Evolutionary conservation across 2,113 vertebrate species (phyloP), one percentile per base, ranked within the genome.

Genomic region (Ailuropoda melanoleuca): DNA sequence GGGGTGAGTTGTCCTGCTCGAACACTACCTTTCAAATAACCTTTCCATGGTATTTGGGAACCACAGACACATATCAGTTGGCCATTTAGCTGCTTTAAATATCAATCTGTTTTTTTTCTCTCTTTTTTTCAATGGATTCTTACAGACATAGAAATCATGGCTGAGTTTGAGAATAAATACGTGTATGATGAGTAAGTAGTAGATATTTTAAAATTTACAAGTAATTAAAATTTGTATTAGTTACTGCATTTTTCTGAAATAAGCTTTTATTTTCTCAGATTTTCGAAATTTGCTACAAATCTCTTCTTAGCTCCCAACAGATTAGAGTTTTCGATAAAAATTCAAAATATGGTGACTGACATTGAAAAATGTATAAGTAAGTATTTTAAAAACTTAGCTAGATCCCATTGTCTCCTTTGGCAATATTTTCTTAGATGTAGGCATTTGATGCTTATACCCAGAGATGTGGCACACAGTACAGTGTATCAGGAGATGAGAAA

Each of bases 331-430:
- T 97, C 98, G 55, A 66, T 72, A 88, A 97, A 98, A 89, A 97
- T 99, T 92, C 97, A 98, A 96, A 97, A 98, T 72, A 96, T 98
- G 95, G 15, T 98, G 64, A 37, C 98, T 97, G 95, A 95, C 75
- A 95, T 99, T 84, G 98, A 98, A 98, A 95, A 97, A 64, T 96
- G 91, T 81, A 96, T 99, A 96, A 98, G 99, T 99, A 98, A 96
- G 98, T 98, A 58, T 93, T 90, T 93, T 75, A 21, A 95, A 88
- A 66, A 6, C 48, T 95, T 85, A 56, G 9, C 81, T 64, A 39
- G 21, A 74, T 78, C 12, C 12, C 31, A 37, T 53, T 89, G 34
- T 90, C 8, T 92, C 72, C 53, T 82, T 84, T 89, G 19, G 34
- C 24, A 91, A 15, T 48, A 55, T 82, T 93, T 62, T 92, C 37